Base-by-base conservation (phyloP, 2,888 invertebrate species). In the Plutella xylostella region DNA sequence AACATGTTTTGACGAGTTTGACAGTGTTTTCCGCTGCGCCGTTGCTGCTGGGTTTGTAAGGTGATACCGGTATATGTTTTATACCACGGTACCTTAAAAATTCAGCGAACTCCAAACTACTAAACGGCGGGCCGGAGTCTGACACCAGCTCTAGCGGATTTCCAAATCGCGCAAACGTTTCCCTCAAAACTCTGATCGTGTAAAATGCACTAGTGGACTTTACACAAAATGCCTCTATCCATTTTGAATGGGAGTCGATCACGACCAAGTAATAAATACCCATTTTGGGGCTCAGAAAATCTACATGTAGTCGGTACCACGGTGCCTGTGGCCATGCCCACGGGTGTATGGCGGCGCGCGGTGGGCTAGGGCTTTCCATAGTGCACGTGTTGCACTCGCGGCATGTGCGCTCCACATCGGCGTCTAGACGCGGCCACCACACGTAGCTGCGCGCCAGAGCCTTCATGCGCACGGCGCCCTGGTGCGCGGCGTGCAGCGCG, bases 271-370 rank as follows among this genome's bases (percentile, higher is more conserved):
- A 28, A 41, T 41, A 41, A 7, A 20, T 4, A 17, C 15, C n/a
- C 6, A 3, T 15, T 7, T 15, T n/a, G 4, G 28, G 41, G 6
- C 25, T n/a, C 12, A 31, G 14, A 31, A 31, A 31, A 12, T 31
- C 31, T 6, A 31, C 31, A 6, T 31, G 31, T 5, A 41, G 28
- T 6, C 41, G 25, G 28, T 14, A 25, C 41, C 41, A 41, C 15
- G 41, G 41, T 9, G n/a, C 21, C 18, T 22, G 15, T n/a, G 41
- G 41, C 41, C 41, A 41, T 12, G 41, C n/a, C 41, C 41, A 41
- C 15, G 41, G 41, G 9, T 15, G 15, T 6, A 41, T 15, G 1
- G 9, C 28, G 9, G 41, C 15, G 15, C n/a, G 15, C 14, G 25
- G 28, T 17, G 41, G 41, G 6, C 15, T 18, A 15, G 18, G 15